Conservation (phyloP, 2,888 invertebrate species). For the Tiphia femorata region DNA sequence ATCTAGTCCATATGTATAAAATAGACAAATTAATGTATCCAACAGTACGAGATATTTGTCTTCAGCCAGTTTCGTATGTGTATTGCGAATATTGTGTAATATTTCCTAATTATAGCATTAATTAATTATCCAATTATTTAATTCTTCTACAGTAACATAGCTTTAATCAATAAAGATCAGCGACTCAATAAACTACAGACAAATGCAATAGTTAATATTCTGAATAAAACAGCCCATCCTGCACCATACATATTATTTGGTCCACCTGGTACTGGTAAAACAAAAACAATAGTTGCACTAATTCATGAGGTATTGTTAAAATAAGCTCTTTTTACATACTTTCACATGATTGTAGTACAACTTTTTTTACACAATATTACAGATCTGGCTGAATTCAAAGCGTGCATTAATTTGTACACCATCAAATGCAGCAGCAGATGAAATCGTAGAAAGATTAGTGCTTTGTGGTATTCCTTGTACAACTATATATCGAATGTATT, state of each 20-base stretch:
- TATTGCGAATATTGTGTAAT: neutral
- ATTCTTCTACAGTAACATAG: conserved; percentile 1
- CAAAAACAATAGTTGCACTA: conserved; percentile 79
- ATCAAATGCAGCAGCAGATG: conserved; percentile 81
- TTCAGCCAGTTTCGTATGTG: neutral
- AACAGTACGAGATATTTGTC: conserved; percentile 15
- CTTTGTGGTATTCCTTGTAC: conserved; percentile 52
- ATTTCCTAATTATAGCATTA: neutral
- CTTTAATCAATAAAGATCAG: conserved; percentile 66
- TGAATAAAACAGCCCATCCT: conserved; percentile 74
- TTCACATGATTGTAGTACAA: conserved; percentile 8
- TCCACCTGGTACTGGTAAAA: conserved; percentile 88
- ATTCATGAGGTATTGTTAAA: conserved; percentile 73
- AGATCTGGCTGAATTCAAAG: conserved; percentile 61
- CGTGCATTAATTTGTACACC: conserved; percentile 77
- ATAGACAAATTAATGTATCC: conserved; percentile 43
- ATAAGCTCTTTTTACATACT: neutral
- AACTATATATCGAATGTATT: conserved; percentile 69
- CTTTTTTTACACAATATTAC: conserved; percentile 20
- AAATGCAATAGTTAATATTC: conserved; percentile 77
- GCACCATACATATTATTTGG: conserved; percentile 88
- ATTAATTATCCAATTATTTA: neutral
- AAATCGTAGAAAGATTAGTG: conserved; percentile 72
- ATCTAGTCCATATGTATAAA: conserved; percentile 21
- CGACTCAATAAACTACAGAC: conserved; percentile 74